Percentiles rank a stretch among this genome's conserved stretches.
phyloP scores from a whole-genome alignment of 2,888 invertebrate genomes.

The Hypolimnas misippus region DNA sequence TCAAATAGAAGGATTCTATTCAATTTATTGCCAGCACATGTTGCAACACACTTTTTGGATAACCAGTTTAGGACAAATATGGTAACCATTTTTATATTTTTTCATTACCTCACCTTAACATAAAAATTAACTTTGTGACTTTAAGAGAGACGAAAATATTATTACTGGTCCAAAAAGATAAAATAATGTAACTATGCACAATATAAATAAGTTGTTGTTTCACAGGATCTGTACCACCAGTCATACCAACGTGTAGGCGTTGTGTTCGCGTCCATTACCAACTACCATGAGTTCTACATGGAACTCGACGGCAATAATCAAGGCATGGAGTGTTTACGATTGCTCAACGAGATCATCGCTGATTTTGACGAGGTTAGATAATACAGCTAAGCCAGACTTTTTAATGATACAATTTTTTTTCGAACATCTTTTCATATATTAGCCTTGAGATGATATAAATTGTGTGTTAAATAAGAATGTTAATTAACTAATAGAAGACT shows the following conservation, averaged over 20 bases:
- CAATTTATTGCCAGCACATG: slow-evolving; percentile 95
- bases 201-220: background rate
- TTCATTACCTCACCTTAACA: background rate
- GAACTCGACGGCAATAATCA: slow-evolving; percentile 96
- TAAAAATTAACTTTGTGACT: too few relatives aligned
- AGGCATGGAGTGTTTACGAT: slow-evolving; percentile 93
- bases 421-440: too few relatives aligned
- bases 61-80: slow-evolving; percentile 94
- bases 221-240: slow-evolving; percentile 94
- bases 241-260: slow-evolving; percentile 96
- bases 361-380: slow-evolving; percentile 93
- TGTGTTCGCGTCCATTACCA: slow-evolving; percentile 96
- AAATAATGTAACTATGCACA: too few relatives aligned
- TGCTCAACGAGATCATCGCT: slow-evolving; percentile 96
- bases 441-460: too few relatives aligned
- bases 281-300: slow-evolving; percentile 97
- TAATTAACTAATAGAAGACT: too few relatives aligned
- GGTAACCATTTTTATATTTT: slow-evolving; percentile 63
- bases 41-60: slow-evolving; percentile 95
- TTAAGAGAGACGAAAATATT: too few relatives aligned
- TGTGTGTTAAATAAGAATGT: too few relatives aligned
- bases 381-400: too few relatives aligned
- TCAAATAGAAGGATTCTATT: slow-evolving; percentile 94
- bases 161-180: too few relatives aligned
- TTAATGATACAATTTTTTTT: too few relatives aligned